Base-by-base conservation (phyloP, 2,797 vertebrate genomes). In the Nyctibius grandis region DNA sequence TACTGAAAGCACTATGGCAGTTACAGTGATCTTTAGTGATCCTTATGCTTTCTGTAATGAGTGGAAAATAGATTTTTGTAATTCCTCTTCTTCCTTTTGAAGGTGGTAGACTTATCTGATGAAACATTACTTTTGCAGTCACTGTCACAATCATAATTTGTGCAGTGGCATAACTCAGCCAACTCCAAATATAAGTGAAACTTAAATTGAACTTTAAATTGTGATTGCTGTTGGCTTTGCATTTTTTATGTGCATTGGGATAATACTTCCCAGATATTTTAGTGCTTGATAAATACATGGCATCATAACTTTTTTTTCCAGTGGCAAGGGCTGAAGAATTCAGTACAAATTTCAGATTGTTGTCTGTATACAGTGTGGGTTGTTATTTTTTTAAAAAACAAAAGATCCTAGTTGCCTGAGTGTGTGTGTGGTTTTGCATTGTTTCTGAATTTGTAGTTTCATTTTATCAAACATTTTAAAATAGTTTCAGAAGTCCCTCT, bases 31-130 rank as follows among this genome's bases (percentile, higher is more conserved):
- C 57, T 90, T 84, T 69, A 91, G 50, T 59, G 70, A 91, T 73
- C 83, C n/a, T 73, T 88, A 67, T 0, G 9, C 50, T 86, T 91
- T 81, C 70, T 86, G 47, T 86, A 83, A 96, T 36, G 61, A 89
- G 56, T 53, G 29, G 88, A 85, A 96, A 93, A 95, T 73, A 73
- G 48, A 85, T 87, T 92, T 86, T 84, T 86, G 26, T 78, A 86
- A 90, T 93, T 90, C 22, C 15, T 75, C 42, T 47, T 74, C 65
- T 92, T 95, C 56, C 59, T 94, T 93, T 85, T 68, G 83, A 81
- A 91, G 79, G 56, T 26, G 22, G 33, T 57, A 67, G 29, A 20
- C 11, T 89, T 94, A 84, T 42, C 64, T 84, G 91, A 91, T 77
- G 72, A 83, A 89, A 64, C 50, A 23, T 42, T 86, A 53, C 57